phyloP scores from a whole-genome alignment of 2,113 vertebrate genomes.

The Pionites leucogaster region DNA sequence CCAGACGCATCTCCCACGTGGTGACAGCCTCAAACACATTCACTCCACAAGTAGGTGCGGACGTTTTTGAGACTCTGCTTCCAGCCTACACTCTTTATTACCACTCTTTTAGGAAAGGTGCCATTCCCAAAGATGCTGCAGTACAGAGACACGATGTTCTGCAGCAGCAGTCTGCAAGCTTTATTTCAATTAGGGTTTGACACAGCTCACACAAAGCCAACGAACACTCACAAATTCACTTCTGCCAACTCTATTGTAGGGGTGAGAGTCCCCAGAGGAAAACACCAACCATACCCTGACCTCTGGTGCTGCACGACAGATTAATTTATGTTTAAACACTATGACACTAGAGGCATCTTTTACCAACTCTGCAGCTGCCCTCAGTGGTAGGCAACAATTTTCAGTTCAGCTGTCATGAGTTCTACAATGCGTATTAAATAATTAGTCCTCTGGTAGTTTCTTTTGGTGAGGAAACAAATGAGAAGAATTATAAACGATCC shows the following conservation, averaged over 20 bases:
- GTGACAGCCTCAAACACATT: neutral
- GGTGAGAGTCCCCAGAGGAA: neutral
- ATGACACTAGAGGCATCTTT: constrained; percentile 17
- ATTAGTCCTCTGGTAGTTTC: constrained; percentile 50
- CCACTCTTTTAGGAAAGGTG: neutral
- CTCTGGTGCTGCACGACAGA: neutral
- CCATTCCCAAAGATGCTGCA: neutral
- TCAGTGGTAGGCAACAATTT: constrained; percentile 47
- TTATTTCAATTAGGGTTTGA: neutral
- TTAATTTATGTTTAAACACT: constrained; percentile 26
- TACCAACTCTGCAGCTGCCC: constrained; percentile 37
- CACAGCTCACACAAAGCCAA: neutral
- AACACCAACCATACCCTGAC: neutral
- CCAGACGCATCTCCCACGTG: neutral
- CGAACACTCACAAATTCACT: neutral
- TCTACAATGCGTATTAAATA: constrained; percentile 31
- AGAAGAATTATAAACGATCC: neutral
- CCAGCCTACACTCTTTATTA: neutral
- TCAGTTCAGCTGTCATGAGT: constrained; percentile 39
- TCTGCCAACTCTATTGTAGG: neutral
- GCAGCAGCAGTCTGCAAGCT: neutral
- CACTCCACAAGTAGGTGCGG: neutral
- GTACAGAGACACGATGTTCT: neutral
- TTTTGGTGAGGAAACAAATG: constrained; percentile 12
- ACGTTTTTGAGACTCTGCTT: neutral